Base-by-base conservation (phyloP, 2,113 vertebrate species). In the Erpornis zantholeuca region DNA sequence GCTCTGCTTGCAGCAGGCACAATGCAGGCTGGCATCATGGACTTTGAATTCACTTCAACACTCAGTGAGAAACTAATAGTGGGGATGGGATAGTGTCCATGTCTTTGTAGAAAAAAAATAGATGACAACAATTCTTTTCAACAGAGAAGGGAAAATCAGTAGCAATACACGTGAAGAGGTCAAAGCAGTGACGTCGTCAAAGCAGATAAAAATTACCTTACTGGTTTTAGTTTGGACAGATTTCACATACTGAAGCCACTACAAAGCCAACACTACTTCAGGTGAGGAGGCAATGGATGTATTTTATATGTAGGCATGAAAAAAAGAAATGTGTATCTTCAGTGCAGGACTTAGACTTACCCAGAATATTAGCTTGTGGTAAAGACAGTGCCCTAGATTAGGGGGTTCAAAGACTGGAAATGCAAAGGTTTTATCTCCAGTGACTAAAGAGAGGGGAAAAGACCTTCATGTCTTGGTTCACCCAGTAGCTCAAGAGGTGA, bases 21-120 rank as follows among this genome's bases (percentile, higher is more conserved):
- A 75, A 12, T 1, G 1, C 9, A 92, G 40, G 24, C n/a, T 70
- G 66, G 16, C 33, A 64, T 45, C 11, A 21, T 2, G 11, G 68
- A 69, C 35, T 50, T 52, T 2, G 9, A 90, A 64, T 59, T 53
- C 31, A 65, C 28, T 89, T 53, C 24, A 69, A 20, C 29, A 21
- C 16, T 44, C 25, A 49, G 3, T 8, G 14, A 77, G 28, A 54
- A 92, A 88, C 6, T 7, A 42, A 22, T 1, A 66, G 31, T 6
- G 22, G 12, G 17, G 11, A 87, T 49, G 19, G n/a, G 38, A 20
- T 4, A 35, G 8, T 3, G 5, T 15, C n/a, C 0, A 0, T 25
- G 11, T 12, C 35, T 70, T 73, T 77, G 21, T 2, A 44, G 28
- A 54, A 47, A 23, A 64, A 21, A 70, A 59, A 17, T 9, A 38